Evolutionary conservation across 1,140 invertebrate species (phyloP).

Genomic region (Drusus annulatus): DNA sequence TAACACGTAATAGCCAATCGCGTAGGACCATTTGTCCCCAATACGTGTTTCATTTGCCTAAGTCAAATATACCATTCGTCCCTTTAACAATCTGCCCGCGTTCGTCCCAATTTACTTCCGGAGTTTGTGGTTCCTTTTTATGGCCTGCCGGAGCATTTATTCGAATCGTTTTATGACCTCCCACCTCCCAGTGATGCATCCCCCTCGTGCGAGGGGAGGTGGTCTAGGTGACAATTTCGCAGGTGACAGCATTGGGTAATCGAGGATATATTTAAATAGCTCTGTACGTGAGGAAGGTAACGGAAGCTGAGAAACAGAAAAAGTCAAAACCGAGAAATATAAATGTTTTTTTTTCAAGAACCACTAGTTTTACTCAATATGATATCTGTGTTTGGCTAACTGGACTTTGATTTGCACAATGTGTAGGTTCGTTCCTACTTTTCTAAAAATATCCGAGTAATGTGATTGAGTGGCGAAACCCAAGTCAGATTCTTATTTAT

Average conservation of each 20-base stretch:
- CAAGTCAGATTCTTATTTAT: no score
- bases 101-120: conserved; percentile 21
- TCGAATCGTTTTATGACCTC: conserved; percentile 11
- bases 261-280: background rate
- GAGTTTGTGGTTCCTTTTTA: conserved; percentile 16
- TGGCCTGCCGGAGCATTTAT: conserved; percentile 18
- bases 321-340: no score
- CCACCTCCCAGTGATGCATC: background rate
- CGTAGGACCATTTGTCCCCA: background rate
- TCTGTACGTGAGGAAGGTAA: no score
- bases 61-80: background rate
- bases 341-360: no score
- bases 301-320: no score
- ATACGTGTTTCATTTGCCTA: conserved; percentile 11
- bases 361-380: no score
- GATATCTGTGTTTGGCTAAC: no score
- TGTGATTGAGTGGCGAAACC: no score
- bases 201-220: background rate
- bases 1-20: background rate
- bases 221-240: conserved; percentile 24
- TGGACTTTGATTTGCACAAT: no score
- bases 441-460: no score
- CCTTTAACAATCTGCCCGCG: conserved; percentile 8
- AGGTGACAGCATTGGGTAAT: conserved; percentile 21
- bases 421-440: no score